These are phyloP conservation scores for Nomada fabriciana DNA, from an alignment of 2,888 invertebrate genomes.

Conservation along the genomic window DNA sequence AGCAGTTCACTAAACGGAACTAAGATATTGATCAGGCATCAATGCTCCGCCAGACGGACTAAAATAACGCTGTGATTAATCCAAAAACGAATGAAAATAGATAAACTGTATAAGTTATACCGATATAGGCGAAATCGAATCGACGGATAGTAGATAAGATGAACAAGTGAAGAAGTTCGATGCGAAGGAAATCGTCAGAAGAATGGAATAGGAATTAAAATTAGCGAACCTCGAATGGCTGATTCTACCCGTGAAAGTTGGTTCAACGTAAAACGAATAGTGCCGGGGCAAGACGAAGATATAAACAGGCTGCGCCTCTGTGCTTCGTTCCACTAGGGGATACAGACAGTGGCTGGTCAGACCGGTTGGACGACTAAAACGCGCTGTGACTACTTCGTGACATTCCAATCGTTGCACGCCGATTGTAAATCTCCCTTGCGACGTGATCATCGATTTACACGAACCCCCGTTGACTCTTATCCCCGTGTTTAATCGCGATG, in stretches of 20 bases:
- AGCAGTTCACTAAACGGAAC: slow-evolving; percentile 17
- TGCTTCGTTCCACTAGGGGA: slow-evolving; percentile 30
- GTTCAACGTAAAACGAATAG: slow-evolving; percentile 12
- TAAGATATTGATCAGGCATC: slow-evolving; percentile 16
- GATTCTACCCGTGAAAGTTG: neutral
- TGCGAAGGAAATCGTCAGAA: neutral
- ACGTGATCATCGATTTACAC: slow-evolving; percentile 46
- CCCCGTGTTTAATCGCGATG: slow-evolving; percentile 42
- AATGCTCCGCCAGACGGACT: slow-evolving; percentile 43
- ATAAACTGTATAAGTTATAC: slow-evolving; percentile 45
- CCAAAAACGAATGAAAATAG: slow-evolving; percentile 34
- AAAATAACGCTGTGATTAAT: slow-evolving; percentile 59
- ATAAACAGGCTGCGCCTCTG: slow-evolving; percentile 10
- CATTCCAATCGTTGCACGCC: slow-evolving; percentile 37
- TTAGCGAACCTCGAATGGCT: neutral
- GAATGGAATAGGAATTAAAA: neutral
- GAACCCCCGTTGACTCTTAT: slow-evolving; percentile 47
- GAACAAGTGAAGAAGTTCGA: neutral
- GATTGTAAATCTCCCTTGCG: slow-evolving; percentile 41
- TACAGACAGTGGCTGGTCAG: slow-evolving; percentile 52
- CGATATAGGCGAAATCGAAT: neutral
- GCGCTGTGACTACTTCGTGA: slow-evolving; percentile 76
- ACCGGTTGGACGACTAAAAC: slow-evolving; percentile 57
- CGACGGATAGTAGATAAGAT: slow-evolving; percentile 10
- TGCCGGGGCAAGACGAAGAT: slow-evolving; percentile 36